phyloP scores from a whole-genome alignment of 2,113 vertebrate genomes.

The Pelodiscus sinensis region DNA sequence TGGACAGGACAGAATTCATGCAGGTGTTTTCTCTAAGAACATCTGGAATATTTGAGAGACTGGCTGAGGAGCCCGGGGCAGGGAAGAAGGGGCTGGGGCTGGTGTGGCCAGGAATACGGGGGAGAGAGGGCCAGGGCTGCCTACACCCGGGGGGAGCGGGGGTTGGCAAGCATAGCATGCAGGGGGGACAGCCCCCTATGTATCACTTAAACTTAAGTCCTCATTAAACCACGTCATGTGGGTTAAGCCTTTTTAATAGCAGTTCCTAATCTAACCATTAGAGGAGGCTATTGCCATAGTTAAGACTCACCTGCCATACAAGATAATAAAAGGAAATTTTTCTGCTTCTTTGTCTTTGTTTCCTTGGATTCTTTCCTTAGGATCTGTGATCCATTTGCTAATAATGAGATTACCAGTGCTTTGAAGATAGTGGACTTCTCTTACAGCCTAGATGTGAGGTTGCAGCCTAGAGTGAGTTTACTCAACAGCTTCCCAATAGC shows the following conservation, averaged over 20 bases:
- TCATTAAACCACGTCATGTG: background rate
- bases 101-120: no score
- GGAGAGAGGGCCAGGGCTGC: no score
- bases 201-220: background rate
- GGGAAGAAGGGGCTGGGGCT: no score
- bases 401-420: constrained; percentile 53
- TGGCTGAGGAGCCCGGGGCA: no score
- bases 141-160: no score
- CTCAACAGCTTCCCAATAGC: constrained; percentile 76
- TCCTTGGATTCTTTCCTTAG: constrained; percentile 65
- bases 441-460: constrained; percentile 82
- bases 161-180: no score
- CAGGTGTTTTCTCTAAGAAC: background rate
- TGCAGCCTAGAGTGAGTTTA: constrained; percentile 66
- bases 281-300: constrained; percentile 70
- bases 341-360: constrained; percentile 13
- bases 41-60: background rate
- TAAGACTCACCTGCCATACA: constrained; percentile 19
- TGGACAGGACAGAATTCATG: background rate
- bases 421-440: constrained; percentile 87
- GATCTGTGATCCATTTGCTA: constrained; percentile 69
- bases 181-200: no score
- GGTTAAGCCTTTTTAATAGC: background rate
- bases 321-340: background rate
- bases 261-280: constrained; percentile 66